Evolutionary conservation across 2,888 invertebrate species (phyloP), one percentile per base, ranked within the genome.

Genomic region (Tetrapedia diversipes): DNA sequence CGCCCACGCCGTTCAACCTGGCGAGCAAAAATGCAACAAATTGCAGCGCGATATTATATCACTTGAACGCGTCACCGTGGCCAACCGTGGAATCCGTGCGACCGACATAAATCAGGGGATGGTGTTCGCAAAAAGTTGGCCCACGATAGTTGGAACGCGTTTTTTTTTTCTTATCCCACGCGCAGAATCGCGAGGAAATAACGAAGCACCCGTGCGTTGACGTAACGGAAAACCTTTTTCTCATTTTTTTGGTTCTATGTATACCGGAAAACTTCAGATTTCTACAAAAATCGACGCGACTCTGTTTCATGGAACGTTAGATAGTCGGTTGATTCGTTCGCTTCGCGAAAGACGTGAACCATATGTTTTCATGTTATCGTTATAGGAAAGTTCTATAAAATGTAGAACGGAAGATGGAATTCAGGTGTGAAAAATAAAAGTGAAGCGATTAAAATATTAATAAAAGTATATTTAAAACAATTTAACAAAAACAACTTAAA

Each of bases 31-130:
- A 66, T 34, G 14, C 43, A 27, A 53, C 49, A 60, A 70, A 70
- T 59, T 27, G 27, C 49, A 16, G 4, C 49, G 4, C 27, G 49
- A 51, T 27, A 27, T 71, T 60, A 65, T 57, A 75, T 75, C 75
- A 71, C 57, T 72, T 34, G 41, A 68, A 74, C 57, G 75, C 27
- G 34, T 57, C 32, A 19, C 22, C 51, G 51, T 61, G 37, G n/a
- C 19, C 32, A 43, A 8, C 43, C 32, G 57, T 34, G 41, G 45
- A 29, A 56, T 67, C 16, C 63, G 57, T 45, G 14, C 27, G 53
- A 29, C 60, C 22, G 47, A 63, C 77, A 63, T 78, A 78, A 76
- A 76, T 78, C 77, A 78, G 19, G 16, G 43, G 51, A 10, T 1
- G n/a, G 45, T 22, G 45, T 43, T 57, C 19, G 39, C n/a, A 70